Base-by-base conservation (phyloP, 1,140 invertebrate genomes). In the Drosophila paulistorum region DNA sequence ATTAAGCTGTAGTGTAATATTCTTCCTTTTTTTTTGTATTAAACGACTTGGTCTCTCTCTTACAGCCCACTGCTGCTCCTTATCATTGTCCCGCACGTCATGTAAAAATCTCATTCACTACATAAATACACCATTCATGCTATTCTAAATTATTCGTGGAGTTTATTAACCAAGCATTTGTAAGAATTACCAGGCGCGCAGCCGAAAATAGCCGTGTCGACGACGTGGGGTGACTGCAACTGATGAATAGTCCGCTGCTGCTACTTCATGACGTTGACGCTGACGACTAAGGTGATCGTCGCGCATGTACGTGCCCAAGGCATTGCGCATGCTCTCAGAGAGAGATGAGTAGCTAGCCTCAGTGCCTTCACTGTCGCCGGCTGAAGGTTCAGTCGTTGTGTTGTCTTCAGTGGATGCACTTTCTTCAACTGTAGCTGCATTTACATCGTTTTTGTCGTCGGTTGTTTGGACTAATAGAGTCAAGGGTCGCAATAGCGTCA, bases 11-110 rank as follows among this genome's bases (percentile, higher is more conserved):
- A 69, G 45, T n/a, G 62, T 75, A 65, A 59, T 14, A 55, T 86
- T 86, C 75, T 86, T 86, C 81, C 75, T 81, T 14, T 59, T 86
- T 81, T 81, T 81, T 81, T 81, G 71, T 64, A 81, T 37, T 51
- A 57, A 20, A 58, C 37, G 45, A 7, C 17, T 9, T 68, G 45
- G 26, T 51, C 14, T 67, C 26, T 72, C 23, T 72, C 23, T 84
- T 81, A 58, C 82, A 86, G 82, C 71, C 55, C 42, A 26, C 75
- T 68, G 42, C 68, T 67, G 54, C 45, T 74, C 3, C 23, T 3
- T 77, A 63, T 77, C 69, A 87, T 66, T 54, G 6, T 60, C 55
- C 41, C 55, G 30, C 60, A 55, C 67, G 63, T 30, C 13, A 54
- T 59, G 9, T 69, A 39, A 54, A 41, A 41, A 41, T 59, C 13